Percentiles rank a stretch among this genome's conserved stretches.
Conservation (phyloP, 1,140 invertebrate species). For the Lepidurus apus region DNA sequence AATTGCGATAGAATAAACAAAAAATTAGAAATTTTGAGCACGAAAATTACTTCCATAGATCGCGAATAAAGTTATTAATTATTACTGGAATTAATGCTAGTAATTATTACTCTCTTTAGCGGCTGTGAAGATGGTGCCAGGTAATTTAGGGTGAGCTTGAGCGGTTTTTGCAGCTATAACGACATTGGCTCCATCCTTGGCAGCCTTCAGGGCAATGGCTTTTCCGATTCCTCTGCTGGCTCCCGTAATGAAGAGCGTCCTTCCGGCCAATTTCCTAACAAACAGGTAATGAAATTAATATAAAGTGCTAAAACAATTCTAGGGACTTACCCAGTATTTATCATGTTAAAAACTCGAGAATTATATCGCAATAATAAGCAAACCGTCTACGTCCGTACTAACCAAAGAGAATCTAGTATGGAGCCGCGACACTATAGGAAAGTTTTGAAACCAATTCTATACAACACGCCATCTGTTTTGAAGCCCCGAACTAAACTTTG, state of each 20-base stretch:
- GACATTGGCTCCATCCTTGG: conserved; percentile 90
- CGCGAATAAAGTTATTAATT: neutral
- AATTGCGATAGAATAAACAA: conserved; percentile 39
- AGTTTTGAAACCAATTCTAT: too few relatives aligned
- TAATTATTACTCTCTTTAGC: conserved; percentile 80
- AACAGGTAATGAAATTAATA: neutral
- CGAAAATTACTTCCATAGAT: neutral
- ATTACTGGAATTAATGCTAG: conserved; percentile 27
- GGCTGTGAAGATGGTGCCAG: conserved; percentile 96
- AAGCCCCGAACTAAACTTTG: too few relatives aligned
- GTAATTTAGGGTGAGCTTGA: conserved; percentile 89
- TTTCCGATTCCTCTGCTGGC: conserved; percentile 96
- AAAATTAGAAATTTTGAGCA: conserved; percentile 1
- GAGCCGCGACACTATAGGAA: too few relatives aligned
- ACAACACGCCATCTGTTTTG: too few relatives aligned
- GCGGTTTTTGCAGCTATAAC: conserved; percentile 95
- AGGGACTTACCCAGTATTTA: too few relatives aligned
- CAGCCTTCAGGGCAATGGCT: conserved; percentile 88
- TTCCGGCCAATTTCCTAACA: conserved; percentile 78
- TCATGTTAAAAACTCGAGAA: too few relatives aligned
- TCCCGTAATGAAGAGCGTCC: conserved; percentile 91
- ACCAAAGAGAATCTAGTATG: too few relatives aligned
- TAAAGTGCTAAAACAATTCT: too few relatives aligned
- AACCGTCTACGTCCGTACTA: too few relatives aligned
- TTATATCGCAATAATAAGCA: too few relatives aligned